Percentiles rank a stretch among this genome's conserved stretches.
Evolutionary conservation across 2,888 invertebrate species (phyloP).

Genomic region (Lumbricus terrestris): DNA sequence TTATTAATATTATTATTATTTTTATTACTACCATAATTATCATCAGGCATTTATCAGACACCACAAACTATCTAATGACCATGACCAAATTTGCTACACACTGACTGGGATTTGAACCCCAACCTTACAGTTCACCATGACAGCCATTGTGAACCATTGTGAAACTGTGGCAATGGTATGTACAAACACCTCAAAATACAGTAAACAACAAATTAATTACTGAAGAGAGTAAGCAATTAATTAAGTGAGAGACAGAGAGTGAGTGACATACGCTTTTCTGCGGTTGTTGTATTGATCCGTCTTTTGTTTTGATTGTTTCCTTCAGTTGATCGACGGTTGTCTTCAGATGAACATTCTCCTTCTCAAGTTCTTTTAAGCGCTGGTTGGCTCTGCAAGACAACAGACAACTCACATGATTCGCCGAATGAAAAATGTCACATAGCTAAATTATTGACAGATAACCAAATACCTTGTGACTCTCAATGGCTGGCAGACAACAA

Average conservation of each 20-base stretch:
- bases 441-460: not conserved
- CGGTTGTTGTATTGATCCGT: not conserved
- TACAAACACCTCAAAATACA: not conserved
- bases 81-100: too few species aligned
- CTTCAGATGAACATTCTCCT: not conserved
- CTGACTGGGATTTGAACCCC: too few species aligned
- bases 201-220: not conserved
- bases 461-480: not conserved
- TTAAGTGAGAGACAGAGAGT: not conserved
- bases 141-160: not conserved
- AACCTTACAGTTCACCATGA: not conserved
- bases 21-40: too few species aligned
- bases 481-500: too few species aligned
- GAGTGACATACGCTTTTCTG: not conserved
- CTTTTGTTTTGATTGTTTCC: not conserved
- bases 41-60: too few species aligned
- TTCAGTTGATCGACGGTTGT: not conserved
- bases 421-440: not conserved
- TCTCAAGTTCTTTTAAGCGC: not conserved
- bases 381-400: not conserved
- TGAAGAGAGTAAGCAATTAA: not conserved
- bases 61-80: too few species aligned
- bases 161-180: not conserved
- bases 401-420: not conserved
- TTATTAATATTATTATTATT: too few species aligned